Conservation (phyloP, 2,888 invertebrate species). For the Pristionchus mayeri region DNA sequence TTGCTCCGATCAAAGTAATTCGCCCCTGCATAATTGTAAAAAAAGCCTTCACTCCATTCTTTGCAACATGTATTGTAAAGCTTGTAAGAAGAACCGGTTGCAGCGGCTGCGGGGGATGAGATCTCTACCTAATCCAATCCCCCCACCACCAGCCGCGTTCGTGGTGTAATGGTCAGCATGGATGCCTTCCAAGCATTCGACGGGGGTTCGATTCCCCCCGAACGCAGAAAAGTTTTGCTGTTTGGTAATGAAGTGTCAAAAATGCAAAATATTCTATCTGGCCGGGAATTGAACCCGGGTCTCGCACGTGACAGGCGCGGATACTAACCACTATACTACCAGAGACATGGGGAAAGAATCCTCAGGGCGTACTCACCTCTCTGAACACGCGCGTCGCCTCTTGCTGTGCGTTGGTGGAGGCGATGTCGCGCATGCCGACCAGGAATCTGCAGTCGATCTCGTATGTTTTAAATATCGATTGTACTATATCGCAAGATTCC, state of each 20-base stretch:
- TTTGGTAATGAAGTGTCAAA: not conserved
- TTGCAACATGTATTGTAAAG: not conserved
- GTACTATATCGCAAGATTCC: no score
- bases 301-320: constrained; percentile 69
- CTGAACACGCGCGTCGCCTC: constrained; percentile 67
- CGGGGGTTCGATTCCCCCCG: constrained; percentile 56
- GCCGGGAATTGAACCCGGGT: constrained; percentile 59
- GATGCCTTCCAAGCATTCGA: constrained; percentile 60
- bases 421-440: constrained; percentile 70
- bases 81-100: not conserved
- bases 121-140: not conserved
- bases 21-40: no score
- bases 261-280: not conserved
- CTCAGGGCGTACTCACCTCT: constrained; percentile 50
- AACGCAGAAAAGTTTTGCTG: constrained; percentile 49
- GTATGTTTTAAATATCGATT: no score
- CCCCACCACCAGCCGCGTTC: constrained; percentile 45
- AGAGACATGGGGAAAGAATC: not conserved
- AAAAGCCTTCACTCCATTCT: no score
- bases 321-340: constrained; percentile 69
- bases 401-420: constrained; percentile 65
- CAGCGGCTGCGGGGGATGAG: not conserved
- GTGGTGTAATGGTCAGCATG: constrained; percentile 60
- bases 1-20: not conserved
- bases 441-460: no score